Conservation (phyloP, 2,113 vertebrate species). For the Opisthocomus hoazin region DNA sequence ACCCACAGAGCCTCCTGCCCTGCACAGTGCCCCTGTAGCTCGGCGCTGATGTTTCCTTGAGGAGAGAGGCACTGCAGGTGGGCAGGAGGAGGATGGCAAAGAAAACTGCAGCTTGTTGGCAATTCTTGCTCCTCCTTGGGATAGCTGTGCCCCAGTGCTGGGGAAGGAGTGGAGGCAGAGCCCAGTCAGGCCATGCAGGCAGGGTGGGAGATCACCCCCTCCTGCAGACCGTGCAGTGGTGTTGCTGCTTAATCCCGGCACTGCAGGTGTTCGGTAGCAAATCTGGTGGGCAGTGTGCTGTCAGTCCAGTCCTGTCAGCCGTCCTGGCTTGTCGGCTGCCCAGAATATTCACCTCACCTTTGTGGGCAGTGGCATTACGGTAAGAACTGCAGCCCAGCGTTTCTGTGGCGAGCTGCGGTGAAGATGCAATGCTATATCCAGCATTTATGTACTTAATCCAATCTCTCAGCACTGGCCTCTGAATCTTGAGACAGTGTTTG, state of each 20-base stretch:
- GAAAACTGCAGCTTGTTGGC: background rate
- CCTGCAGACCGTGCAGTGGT: background rate
- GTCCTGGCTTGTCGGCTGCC: background rate
- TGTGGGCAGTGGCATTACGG: background rate
- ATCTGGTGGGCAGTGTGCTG: background rate
- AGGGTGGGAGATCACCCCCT: background rate
- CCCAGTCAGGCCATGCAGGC: background rate
- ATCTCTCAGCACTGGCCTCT: background rate
- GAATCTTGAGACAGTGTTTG: background rate
- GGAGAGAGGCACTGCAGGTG: background rate
- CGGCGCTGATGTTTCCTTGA: background rate
- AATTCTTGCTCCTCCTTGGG: background rate
- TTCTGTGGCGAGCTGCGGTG: background rate
- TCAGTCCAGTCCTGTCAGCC: background rate
- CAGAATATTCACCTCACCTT: background rate
- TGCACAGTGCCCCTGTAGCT: background rate
- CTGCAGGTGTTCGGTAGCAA: background rate
- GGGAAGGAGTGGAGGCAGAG: background rate
- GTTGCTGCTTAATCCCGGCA: background rate
- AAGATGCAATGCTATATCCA: background rate
- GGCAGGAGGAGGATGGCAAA: background rate
- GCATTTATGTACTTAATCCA: accelerated
- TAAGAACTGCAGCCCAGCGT: background rate
- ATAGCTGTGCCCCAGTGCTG: background rate
- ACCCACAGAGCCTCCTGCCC: background rate